Conservation (phyloP, 2,113 vertebrate genomes). For the Speoplatyrhinus poulsoni region DNA sequence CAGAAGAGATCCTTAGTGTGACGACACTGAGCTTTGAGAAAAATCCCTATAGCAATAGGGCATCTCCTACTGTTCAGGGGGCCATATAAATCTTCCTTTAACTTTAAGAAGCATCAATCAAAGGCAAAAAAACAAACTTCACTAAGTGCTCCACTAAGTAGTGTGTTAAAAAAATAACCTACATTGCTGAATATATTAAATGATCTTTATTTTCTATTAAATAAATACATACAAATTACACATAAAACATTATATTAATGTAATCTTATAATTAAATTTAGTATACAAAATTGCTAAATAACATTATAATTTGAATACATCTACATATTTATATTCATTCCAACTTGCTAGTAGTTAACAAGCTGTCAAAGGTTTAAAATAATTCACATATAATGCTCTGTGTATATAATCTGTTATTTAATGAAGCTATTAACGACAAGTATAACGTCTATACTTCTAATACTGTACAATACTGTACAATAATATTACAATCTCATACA, state of each 20-base stretch:
- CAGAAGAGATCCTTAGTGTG: too few species aligned
- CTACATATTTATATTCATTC: not conserved
- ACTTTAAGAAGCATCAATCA: not conserved
- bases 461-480: too few species aligned
- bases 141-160: not conserved
- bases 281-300: not conserved
- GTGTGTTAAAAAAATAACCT: not conserved
- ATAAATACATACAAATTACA: not conserved
- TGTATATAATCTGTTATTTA: not conserved
- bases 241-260: too few species aligned
- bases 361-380: not conserved
- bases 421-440: too few species aligned
- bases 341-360: too few species aligned
- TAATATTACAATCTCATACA: too few species aligned
- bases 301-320: not conserved
- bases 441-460: too few species aligned
- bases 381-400: not conserved
- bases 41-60: conserved; percentile 9
- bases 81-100: not conserved
- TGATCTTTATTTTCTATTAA: conserved; percentile 28
- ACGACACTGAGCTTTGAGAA: not conserved
- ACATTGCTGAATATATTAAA: conserved; percentile 11
- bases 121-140: not conserved
- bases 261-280: too few species aligned
- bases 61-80: not conserved